Percentiles rank a stretch among this genome's conserved stretches.
Evolutionary conservation across 2,797 vertebrate species (phyloP).

Genomic region (Centropyge bicolor): DNA sequence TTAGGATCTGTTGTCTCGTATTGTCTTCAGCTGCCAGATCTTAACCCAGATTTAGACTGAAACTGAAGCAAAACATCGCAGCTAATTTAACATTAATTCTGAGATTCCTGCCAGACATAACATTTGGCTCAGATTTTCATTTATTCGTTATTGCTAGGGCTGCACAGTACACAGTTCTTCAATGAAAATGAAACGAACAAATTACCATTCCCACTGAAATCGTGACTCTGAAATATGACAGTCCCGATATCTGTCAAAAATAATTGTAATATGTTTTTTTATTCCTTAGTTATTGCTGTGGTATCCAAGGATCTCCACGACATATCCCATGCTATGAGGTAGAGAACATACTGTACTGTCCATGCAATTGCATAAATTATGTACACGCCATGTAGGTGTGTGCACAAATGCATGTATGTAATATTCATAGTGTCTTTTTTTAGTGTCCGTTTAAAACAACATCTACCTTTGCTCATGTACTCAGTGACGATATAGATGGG

Average conservation of each 20-base stretch:
- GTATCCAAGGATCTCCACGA: constrained; percentile 2
- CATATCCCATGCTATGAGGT: neutral
- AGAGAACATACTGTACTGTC: constrained; percentile 29
- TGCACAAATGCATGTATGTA: constrained; percentile 31
- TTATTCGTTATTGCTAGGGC: constrained; percentile 18
- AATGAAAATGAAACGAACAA: too few relatives aligned
- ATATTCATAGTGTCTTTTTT: constrained; percentile 50
- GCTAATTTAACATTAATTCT: constrained; percentile 42
- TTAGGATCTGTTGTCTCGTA: neutral
- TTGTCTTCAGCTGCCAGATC: neutral
- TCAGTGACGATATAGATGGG: constrained; percentile 99
- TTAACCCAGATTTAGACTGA: constrained; percentile 27
- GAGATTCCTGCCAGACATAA: constrained; percentile 47
- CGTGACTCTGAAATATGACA: too few relatives aligned
- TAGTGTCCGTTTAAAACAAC: constrained; percentile 7
- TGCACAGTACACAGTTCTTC: too few relatives aligned
- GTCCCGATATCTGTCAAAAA: too few relatives aligned
- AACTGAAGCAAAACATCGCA: constrained; percentile 36
- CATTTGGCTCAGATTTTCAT: constrained; percentile 25
- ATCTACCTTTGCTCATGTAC: constrained; percentile 96
- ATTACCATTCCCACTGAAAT: too few relatives aligned
- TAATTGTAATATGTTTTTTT: neutral
- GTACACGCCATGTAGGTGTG: constrained; percentile 18
- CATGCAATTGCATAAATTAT: constrained; percentile 56
- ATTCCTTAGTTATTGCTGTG: constrained; percentile 37